A percentile compares a stretch with the other conserved stretches of the same genome.
phyloP scores from a whole-genome alignment of 2,113 vertebrate species.

The Sitta europaea region DNA sequence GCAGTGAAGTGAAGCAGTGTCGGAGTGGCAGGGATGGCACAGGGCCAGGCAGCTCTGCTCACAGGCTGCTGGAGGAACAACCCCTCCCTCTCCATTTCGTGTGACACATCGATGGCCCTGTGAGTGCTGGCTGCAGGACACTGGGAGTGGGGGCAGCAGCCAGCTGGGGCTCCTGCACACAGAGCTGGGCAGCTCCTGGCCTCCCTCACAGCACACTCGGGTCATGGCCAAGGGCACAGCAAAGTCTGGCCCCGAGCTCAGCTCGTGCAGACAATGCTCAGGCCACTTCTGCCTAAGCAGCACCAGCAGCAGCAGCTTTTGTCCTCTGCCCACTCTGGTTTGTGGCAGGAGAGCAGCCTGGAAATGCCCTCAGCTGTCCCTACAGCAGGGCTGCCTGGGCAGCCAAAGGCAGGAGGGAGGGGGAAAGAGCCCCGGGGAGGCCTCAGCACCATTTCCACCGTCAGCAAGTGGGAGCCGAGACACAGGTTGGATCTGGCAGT shows the following conservation, averaged over 20 bases:
- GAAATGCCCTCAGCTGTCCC: accelerated
- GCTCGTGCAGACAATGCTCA: accelerated
- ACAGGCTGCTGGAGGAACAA: background rate
- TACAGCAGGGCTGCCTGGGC: accelerated
- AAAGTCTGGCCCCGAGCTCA: background rate
- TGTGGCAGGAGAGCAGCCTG: background rate
- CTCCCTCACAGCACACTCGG: accelerated
- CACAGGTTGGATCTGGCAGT: accelerated
- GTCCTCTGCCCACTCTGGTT: background rate
- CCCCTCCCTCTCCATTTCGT: accelerated
- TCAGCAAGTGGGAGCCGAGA: accelerated
- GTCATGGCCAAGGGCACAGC: accelerated
- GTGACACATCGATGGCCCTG: accelerated
- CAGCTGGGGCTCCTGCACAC: accelerated
- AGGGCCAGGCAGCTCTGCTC: background rate
- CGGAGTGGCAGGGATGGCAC: accelerated
- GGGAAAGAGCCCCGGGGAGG: background rate
- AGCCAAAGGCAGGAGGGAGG: background rate
- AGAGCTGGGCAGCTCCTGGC: background rate
- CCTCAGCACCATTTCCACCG: background rate
- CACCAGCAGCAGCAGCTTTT: background rate
- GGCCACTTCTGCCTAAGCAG: background rate
- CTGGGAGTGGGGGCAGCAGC: background rate
- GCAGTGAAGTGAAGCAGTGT: accelerated
- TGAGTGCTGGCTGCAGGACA: accelerated